These are phyloP conservation scores for Apus apus DNA, from an alignment of 2,113 vertebrate genomes.

Conservation along the genomic window DNA sequence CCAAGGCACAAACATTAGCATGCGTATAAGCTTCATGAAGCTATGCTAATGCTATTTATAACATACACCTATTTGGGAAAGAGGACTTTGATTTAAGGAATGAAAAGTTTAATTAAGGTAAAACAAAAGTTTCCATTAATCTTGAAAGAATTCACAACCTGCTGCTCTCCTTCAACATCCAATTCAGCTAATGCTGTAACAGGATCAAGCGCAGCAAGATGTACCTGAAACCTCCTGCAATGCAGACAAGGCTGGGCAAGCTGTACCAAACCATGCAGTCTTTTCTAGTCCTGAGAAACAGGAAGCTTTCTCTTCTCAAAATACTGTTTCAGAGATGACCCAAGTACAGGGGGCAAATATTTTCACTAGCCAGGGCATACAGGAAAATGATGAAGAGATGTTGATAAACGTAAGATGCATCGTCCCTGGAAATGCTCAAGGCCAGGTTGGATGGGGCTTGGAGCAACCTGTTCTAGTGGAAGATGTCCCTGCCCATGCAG, in stretches of 20 bases:
- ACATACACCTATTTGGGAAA: not conserved
- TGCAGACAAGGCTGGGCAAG: not conserved
- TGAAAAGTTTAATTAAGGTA: slow-evolving; percentile 32
- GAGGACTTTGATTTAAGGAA: not conserved
- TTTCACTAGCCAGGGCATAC: not conserved
- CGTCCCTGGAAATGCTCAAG: too few species aligned
- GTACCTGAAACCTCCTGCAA: not conserved
- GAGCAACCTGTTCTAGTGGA: too few species aligned
- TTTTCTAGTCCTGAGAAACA: not conserved
- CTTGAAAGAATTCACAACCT: slow-evolving; percentile 15
- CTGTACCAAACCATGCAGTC: not conserved
- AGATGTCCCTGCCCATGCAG: too few species aligned
- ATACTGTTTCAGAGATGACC: not conserved
- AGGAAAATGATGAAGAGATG: not conserved
- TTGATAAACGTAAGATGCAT: not conserved
- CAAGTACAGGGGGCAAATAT: not conserved
- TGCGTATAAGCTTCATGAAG: not conserved
- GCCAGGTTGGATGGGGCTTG: too few species aligned
- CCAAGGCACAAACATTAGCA: not conserved
- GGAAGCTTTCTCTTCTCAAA: not conserved
- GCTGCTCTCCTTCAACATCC: not conserved
- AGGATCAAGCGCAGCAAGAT: not conserved
- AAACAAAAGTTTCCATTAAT: slow-evolving; percentile 41
- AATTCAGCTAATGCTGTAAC: not conserved
- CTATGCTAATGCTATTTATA: not conserved